A percentile compares a stretch with the other conserved stretches of the same genome.
These are phyloP conservation scores for Megalops atlanticus DNA, from an alignment of 2,113 vertebrate genomes.

Conservation along the genomic window DNA sequence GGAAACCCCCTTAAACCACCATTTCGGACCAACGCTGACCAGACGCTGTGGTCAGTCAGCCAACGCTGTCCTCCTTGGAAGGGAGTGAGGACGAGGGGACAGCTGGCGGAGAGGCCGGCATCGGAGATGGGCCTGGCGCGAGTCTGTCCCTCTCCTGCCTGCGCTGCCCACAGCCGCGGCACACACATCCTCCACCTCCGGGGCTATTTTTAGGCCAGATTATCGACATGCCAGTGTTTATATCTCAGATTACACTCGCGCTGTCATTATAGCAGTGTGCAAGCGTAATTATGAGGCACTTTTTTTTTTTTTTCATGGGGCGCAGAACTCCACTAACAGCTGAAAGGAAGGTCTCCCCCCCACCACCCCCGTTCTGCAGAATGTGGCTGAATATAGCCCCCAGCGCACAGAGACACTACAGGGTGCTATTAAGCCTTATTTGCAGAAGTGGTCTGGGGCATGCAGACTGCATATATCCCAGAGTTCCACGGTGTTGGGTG, in stretches of 20 bases:
- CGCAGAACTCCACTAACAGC: background rate
- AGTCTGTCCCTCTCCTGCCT: background rate
- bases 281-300: slow-evolving; percentile 51
- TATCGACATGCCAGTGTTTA: slow-evolving; percentile 65
- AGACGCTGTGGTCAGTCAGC: too few relatives aligned
- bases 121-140: background rate
- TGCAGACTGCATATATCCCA: background rate
- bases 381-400: background rate
- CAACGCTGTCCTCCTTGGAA: too few relatives aligned
- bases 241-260: slow-evolving; percentile 64
- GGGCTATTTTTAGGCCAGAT: slow-evolving; percentile 67
- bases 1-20: too few relatives aligned
- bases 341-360: background rate
- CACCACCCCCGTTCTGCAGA: background rate
- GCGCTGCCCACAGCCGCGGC: background rate
- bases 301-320: slow-evolving; percentile 24
- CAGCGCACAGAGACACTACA: background rate
- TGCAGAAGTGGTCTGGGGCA: background rate
- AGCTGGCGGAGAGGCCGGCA: too few relatives aligned
- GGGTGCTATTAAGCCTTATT: background rate
- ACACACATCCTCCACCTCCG: slow-evolving; percentile 60
- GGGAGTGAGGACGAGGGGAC: too few relatives aligned
- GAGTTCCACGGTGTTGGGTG: background rate
- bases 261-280: slow-evolving; percentile 61
- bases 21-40: background rate